A percentile compares a stretch with the other conserved stretches of the same genome.
phyloP scores from a whole-genome alignment of 2,113 vertebrate species.

The Albula goreensis region DNA sequence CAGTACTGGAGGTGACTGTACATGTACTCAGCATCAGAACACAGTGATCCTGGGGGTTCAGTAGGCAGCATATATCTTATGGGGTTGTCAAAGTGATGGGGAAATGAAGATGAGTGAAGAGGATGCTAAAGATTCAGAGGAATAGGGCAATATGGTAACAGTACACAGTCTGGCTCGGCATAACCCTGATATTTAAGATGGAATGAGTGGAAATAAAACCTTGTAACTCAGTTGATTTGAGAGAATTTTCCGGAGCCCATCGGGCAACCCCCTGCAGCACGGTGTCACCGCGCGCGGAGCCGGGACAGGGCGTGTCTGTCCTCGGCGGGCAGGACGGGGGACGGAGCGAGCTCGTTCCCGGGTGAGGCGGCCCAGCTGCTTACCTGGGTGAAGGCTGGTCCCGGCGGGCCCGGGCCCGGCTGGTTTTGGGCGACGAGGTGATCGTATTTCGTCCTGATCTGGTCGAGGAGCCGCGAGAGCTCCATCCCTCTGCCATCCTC shows the following conservation, averaged over 20 bases:
- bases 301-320: constrained; percentile 36
- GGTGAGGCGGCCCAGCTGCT: constrained; percentile 27
- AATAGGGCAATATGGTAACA: neutral
- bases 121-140: too few relatives aligned
- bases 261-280: neutral
- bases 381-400: constrained; percentile 71
- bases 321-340: neutral
- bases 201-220: too few relatives aligned
- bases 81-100: too few relatives aligned
- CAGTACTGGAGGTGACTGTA: too few relatives aligned
- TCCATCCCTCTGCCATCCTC: constrained; percentile 94
- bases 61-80: too few relatives aligned
- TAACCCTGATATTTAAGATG: too few relatives aligned
- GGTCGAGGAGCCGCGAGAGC: constrained; percentile 81
- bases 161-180: neutral
- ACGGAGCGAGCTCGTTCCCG: neutral
- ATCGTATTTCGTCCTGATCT: constrained; percentile 81
- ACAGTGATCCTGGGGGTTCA: neutral
- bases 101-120: too few relatives aligned
- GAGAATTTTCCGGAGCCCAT: neutral
- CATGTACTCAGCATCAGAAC: neutral
- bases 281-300: constrained; percentile 16
- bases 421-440: constrained; percentile 63
- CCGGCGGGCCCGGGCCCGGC: constrained; percentile 41
- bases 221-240: too few relatives aligned